Evolutionary conservation across 2,888 invertebrate species (phyloP), one percentile per base, ranked within the genome.

Genomic region (Tillus elongatus): DNA sequence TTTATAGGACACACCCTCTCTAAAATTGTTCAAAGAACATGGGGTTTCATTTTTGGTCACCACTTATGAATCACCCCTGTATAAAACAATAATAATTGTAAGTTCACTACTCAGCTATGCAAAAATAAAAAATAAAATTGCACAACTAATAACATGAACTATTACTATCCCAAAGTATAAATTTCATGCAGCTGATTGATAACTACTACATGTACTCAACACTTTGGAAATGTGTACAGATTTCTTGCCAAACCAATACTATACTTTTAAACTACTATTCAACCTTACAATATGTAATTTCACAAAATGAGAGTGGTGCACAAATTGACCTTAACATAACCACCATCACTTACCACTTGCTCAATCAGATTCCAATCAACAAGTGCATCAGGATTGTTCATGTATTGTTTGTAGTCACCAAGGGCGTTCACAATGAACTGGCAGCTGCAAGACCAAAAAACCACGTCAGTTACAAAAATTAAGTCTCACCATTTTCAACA

Each of bases 341-440:
- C n/a, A n/a, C n/a, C n/a, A n/a, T n/a, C 6, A 73, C 82, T 74
- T 70, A 89, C 89, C 67, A 97, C 85, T 74, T 95, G 90, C 63
- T 95, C 92, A 57, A 96, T 80, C 48, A 81, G 71, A 54, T 83
- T 78, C 96, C 96, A 97, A 61, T 89, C 84, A 33, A 96, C 84
- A 36, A 93, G 74, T 33, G 78, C 70, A 69, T 96, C 95, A 16
- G 93, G 91, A 66, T 92, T 84, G 50, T 76, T 72, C 54, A 82
- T 66, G 61, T 89, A 82, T 12, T 77, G 72, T 49, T 75, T 72
- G 62, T 89, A 90, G 64, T 92, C 85, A 35, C 81, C 83, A 58
- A 74, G 76, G 50, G 79, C 75, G 58, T 80, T 82, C 45, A 96
- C 90, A 58, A 96, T 82, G 75, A 96, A 96, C 69, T 96, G 95